Conservation (phyloP, 2,888 invertebrate species). For the Drosophila testacea region DNA sequence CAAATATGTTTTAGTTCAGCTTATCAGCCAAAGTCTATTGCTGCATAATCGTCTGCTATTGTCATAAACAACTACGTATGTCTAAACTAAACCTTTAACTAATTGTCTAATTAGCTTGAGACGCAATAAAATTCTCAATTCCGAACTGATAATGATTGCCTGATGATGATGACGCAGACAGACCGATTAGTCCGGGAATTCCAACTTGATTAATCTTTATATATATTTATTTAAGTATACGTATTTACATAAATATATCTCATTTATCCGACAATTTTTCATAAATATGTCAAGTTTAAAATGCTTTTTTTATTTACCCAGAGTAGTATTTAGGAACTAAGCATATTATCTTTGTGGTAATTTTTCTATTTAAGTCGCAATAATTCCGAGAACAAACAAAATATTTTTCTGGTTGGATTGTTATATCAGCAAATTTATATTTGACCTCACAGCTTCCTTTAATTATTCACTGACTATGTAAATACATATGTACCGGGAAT, state of each 20-base stretch:
- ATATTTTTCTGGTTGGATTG: slow-evolving; percentile 4
- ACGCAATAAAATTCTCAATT: slow-evolving; percentile 28
- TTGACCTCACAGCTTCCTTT: slow-evolving; percentile 36
- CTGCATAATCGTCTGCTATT: slow-evolving; percentile 14
- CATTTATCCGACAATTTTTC: background rate
- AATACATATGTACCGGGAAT: slow-evolving; percentile 1
- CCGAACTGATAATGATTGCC: slow-evolving; percentile 19
- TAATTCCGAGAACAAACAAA: slow-evolving; percentile 13
- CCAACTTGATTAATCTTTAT: background rate
- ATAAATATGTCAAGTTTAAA: slow-evolving; percentile 56
- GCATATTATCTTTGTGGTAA: background rate
- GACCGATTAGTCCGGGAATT: slow-evolving; percentile 4
- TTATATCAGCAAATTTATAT: slow-evolving; percentile 16
- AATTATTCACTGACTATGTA: background rate
- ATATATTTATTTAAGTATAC: background rate
- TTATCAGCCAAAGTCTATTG: slow-evolving; percentile 15
- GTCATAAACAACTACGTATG: background rate
- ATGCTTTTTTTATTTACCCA: slow-evolving; percentile 18
- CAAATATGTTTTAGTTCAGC: background rate
- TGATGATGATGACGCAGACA: slow-evolving; percentile 29
- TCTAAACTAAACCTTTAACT: background rate
- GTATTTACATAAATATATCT: background rate
- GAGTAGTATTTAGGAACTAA: background rate
- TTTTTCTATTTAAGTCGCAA: slow-evolving; percentile 34
- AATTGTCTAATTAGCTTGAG: slow-evolving; percentile 19